phyloP scores from a whole-genome alignment of 2,888 invertebrate genomes.

The Xylophagus ater region DNA sequence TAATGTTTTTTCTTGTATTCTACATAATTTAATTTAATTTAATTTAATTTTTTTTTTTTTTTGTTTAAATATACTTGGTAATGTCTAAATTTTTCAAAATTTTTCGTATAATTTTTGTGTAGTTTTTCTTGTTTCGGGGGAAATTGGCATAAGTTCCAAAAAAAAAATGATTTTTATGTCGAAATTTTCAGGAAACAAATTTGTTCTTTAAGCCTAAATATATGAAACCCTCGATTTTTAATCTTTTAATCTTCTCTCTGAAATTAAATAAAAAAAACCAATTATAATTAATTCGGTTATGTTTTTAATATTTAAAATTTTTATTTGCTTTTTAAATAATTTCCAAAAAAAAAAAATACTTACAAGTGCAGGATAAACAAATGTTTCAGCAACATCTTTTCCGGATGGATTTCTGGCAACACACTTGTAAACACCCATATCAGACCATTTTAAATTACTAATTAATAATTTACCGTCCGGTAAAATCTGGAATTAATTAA shows the following conservation, averaged over 20 bases:
- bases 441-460: conserved; percentile 56
- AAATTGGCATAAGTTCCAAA: conserved; percentile 8
- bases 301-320: no score
- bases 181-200: background rate
- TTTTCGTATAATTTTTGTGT: no score
- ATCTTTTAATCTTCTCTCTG: conserved; percentile 12
- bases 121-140: background rate
- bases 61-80: background rate
- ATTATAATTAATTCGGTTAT: no score
- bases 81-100: no score
- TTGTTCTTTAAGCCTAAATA: background rate
- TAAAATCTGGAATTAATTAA: conserved; percentile 29
- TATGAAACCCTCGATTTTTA: conserved; percentile 2
- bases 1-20: background rate
- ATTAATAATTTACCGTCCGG: conserved; percentile 70
- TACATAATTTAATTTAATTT: no score
- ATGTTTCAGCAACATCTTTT: conserved; percentile 51
- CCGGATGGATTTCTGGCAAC: conserved; percentile 55
- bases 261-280: conserved; percentile 1
- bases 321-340: no score
- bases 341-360: conserved; percentile 19
- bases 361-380: conserved; percentile 56
- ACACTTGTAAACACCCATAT: conserved; percentile 77
- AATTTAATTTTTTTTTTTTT: background rate
- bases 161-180: background rate